Evolutionary conservation across 2,797 vertebrate species (phyloP).

Genomic region (Melanotaenia parkinsoni): DNA sequence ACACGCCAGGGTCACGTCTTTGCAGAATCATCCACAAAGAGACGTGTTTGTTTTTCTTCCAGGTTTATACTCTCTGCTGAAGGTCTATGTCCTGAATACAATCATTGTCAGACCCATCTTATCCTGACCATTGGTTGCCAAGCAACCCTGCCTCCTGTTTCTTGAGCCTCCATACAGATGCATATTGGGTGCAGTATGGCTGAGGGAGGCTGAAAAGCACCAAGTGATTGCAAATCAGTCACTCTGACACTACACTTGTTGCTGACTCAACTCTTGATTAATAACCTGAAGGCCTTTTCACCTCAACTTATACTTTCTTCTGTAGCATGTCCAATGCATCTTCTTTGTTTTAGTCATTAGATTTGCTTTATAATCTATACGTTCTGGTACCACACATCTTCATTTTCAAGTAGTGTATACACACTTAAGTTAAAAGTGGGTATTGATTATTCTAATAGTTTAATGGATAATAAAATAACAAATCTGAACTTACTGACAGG

Average conservation of each 20-base stretch:
- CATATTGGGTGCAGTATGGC: conserved; percentile 52
- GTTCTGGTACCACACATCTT: no score
- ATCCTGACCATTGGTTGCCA: conserved; percentile 80
- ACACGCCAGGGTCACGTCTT: conserved; percentile 49
- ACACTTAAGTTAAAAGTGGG: neutral
- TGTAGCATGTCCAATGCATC: conserved; percentile 17
- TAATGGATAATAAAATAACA: neutral
- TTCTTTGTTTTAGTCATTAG: neutral
- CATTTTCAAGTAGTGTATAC: neutral
- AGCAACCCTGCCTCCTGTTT: conserved; percentile 82
- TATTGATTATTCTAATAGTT: neutral
- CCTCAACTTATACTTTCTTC: conserved; percentile 32
- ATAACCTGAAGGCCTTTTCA: conserved; percentile 20
- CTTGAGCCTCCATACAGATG: conserved; percentile 68
- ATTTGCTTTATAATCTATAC: conserved; percentile 6
- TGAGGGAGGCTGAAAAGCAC: conserved; percentile 57
- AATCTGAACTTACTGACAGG: neutral
- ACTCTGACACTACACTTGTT: conserved; percentile 56
- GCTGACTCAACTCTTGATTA: conserved; percentile 56
- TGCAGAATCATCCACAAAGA: conserved; percentile 60
- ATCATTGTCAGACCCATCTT: conserved; percentile 71
- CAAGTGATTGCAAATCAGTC: conserved; percentile 38
- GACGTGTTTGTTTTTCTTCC: conserved; percentile 66
- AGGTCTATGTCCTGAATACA: conserved; percentile 73
- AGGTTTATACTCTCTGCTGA: conserved; percentile 75